These are phyloP conservation scores for Polylopha cassiicola DNA, from an alignment of 2,888 invertebrate genomes.

Conservation along the genomic window DNA sequence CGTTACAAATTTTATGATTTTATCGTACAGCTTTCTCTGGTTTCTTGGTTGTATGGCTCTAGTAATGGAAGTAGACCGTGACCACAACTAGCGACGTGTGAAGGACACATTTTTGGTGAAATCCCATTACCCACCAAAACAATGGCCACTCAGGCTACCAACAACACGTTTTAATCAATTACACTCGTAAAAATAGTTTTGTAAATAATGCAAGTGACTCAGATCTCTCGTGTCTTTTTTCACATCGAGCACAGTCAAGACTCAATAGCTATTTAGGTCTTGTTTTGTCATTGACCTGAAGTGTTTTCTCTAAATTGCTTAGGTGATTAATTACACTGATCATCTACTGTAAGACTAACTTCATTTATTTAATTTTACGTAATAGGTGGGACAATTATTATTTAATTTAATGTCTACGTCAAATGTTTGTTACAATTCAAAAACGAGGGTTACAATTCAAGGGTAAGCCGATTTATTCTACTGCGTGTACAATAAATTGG, in stretches of 20 bases:
- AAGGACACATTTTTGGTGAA: slow-evolving; percentile 35
- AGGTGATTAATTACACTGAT: slow-evolving; percentile 43
- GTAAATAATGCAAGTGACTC: too few species aligned
- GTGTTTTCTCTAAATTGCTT: slow-evolving; percentile 58
- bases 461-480: slow-evolving; percentile 27
- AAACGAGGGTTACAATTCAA: too few species aligned
- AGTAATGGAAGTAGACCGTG: slow-evolving; percentile 26
- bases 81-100: slow-evolving; percentile 36
- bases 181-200: too few species aligned
- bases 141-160: slow-evolving; percentile 27
- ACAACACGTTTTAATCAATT: too few species aligned
- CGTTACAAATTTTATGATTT: slow-evolving; percentile 33
- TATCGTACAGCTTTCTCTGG: slow-evolving; percentile 44
- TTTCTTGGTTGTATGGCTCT: slow-evolving; percentile 27
- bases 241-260: slow-evolving; percentile 37
- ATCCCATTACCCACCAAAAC: slow-evolving; percentile 34
- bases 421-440: too few species aligned
- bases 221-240: slow-evolving; percentile 42
- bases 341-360: slow-evolving; percentile 1
- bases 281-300: slow-evolving; percentile 58
- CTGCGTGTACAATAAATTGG: slow-evolving; percentile 32
- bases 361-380: too few species aligned
- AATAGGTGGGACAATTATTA: too few species aligned
- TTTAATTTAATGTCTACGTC: too few species aligned
- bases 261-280: slow-evolving; percentile 44